Evolutionary conservation across 2,797 vertebrate genomes (phyloP).

Genomic region (Chaenodraco wilsoni): DNA sequence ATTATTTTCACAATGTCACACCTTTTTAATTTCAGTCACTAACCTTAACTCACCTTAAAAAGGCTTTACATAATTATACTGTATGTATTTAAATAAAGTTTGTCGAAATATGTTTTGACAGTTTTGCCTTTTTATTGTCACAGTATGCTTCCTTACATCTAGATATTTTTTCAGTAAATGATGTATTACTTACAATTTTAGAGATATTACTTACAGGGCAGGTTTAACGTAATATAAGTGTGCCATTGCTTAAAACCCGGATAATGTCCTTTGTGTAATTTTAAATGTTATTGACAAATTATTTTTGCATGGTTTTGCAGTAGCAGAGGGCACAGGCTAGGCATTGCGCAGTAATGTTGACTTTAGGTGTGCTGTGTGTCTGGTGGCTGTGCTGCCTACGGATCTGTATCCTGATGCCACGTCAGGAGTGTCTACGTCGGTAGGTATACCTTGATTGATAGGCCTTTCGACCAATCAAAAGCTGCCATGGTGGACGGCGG

Average conservation of each 20-base stretch:
- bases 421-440: slow-evolving; percentile 70
- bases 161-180: too few relatives aligned
- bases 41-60: background rate
- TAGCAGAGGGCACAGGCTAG: slow-evolving; percentile 3
- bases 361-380: background rate
- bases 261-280: too few relatives aligned
- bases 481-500: background rate
- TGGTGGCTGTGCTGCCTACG: slow-evolving; percentile 9
- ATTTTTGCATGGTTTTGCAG: background rate
- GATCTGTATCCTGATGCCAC: slow-evolving; percentile 80
- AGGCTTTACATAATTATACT: slow-evolving; percentile 31
- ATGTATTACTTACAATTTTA: too few relatives aligned
- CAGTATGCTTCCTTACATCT: background rate
- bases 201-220: too few relatives aligned
- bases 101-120: slow-evolving; percentile 30
- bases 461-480: slow-evolving; percentile 68
- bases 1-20: slow-evolving; percentile 54
- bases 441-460: slow-evolving; percentile 53
- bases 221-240: too few relatives aligned
- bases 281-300: too few relatives aligned
- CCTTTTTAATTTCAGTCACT: slow-evolving; percentile 12
- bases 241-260: too few relatives aligned
- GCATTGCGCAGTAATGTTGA: slow-evolving; percentile 9
- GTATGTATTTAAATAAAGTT: slow-evolving; percentile 68
- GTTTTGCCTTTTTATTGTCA: background rate